Evolutionary conservation across 2,797 vertebrate genomes (phyloP).

Genomic region (Gadopsis bispinosus): DNA sequence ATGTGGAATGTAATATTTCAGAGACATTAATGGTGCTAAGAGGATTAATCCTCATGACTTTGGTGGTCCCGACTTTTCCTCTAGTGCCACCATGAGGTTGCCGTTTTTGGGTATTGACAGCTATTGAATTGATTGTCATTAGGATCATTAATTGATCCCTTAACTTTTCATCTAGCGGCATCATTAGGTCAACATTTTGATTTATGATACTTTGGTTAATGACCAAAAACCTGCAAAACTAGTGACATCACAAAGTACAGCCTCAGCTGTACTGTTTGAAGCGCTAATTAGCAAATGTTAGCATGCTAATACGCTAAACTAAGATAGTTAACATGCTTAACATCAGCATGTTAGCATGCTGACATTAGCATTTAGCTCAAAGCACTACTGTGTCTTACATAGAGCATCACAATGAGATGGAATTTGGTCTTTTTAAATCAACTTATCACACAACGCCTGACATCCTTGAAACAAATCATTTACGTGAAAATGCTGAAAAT

Average conservation of each 20-base stretch:
- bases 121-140: neutral
- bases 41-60: neutral
- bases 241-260: too few species aligned
- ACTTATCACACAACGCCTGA: neutral
- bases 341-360: neutral
- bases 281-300: neutral
- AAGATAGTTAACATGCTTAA: neutral
- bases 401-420: neutral
- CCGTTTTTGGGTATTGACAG: neutral
- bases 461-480: neutral
- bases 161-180: neutral
- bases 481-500: neutral
- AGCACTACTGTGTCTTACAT: neutral
- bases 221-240: neutral
- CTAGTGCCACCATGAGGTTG: neutral
- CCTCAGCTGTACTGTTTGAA: neutral
- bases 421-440: too few species aligned
- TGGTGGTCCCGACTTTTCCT: neutral
- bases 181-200: neutral
- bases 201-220: neutral
- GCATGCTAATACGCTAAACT: neutral
- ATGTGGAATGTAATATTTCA: neutral
- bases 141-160: neutral
- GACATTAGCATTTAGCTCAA: neutral
- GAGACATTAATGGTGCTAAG: neutral